A percentile compares a stretch with the other conserved stretches of the same genome.
These are phyloP conservation scores for Aspidapion aeneum DNA, from an alignment of 2,888 invertebrate genomes.

Conservation along the genomic window DNA sequence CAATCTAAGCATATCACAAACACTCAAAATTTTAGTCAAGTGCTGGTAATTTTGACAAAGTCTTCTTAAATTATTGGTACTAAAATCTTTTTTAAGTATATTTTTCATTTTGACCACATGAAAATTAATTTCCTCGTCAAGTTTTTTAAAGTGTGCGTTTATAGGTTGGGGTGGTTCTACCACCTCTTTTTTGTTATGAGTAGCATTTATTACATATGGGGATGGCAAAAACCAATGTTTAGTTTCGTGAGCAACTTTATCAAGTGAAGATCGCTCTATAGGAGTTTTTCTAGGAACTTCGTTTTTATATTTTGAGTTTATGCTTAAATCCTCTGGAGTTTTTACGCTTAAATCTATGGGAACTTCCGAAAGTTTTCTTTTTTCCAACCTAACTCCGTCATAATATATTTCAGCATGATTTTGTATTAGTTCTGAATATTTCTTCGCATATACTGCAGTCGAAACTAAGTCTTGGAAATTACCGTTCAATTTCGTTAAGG, in stretches of 20 bases:
- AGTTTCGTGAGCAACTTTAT: background rate
- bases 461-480: background rate
- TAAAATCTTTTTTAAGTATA: background rate
- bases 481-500: background rate
- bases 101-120: background rate
- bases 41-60: background rate
- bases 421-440: too few species aligned
- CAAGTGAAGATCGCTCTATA: background rate
- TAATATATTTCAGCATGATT: background rate
- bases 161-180: background rate
- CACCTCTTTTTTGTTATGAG: background rate
- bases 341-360: conserved; percentile 20
- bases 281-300: background rate
- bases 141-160: background rate
- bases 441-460: background rate
- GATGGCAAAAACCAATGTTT: background rate
- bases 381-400: background rate
- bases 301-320: too few species aligned
- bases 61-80: background rate
- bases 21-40: background rate
- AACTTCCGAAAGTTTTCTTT: conserved; percentile 7
- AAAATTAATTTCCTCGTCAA: background rate
- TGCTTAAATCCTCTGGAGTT: background rate
- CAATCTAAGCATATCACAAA: background rate
- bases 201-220: background rate